Conservation (phyloP, 2,113 vertebrate genomes). For the Onychostruthus taczanowskii region DNA sequence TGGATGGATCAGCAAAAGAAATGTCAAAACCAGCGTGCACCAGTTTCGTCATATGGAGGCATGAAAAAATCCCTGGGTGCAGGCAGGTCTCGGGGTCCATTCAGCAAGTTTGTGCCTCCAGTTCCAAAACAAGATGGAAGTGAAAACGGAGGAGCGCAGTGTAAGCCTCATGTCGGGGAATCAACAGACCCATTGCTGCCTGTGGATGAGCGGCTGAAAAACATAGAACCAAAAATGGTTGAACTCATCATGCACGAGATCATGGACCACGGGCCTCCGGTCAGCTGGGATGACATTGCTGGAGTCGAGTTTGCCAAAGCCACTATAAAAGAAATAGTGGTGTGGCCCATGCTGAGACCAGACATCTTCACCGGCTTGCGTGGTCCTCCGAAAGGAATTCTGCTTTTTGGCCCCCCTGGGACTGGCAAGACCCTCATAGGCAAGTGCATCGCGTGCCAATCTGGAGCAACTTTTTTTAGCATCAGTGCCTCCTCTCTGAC, state of each 20-base stretch:
- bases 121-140: slow-evolving; percentile 81
- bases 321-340: slow-evolving; percentile 95
- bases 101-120: slow-evolving; percentile 91
- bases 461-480: slow-evolving; percentile 96
- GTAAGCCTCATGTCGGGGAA: background rate
- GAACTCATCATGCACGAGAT: slow-evolving; percentile 96
- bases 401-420: slow-evolving; percentile 93
- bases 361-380: slow-evolving; percentile 95
- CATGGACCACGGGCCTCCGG: slow-evolving; percentile 91
- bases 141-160: background rate
- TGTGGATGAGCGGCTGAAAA: slow-evolving; percentile 86
- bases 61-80: slow-evolving; percentile 91
- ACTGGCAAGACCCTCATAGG: slow-evolving; percentile 97
- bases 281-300: slow-evolving; percentile 94
- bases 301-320: slow-evolving; percentile 95
- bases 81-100: slow-evolving; percentile 83
- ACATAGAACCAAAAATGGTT: slow-evolving; percentile 92
- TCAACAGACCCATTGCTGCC: slow-evolving; percentile 27
- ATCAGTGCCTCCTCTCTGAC: slow-evolving; percentile 97
- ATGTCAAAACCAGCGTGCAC: slow-evolving; percentile 67
- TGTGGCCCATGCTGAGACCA: slow-evolving; percentile 96
- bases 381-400: slow-evolving; percentile 94
- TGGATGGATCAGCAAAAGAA: slow-evolving; percentile 88
- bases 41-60: slow-evolving; percentile 44
- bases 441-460: slow-evolving; percentile 96